Evolutionary conservation across 2,888 invertebrate species (phyloP).

Genomic region (Nemurella pictetii): DNA sequence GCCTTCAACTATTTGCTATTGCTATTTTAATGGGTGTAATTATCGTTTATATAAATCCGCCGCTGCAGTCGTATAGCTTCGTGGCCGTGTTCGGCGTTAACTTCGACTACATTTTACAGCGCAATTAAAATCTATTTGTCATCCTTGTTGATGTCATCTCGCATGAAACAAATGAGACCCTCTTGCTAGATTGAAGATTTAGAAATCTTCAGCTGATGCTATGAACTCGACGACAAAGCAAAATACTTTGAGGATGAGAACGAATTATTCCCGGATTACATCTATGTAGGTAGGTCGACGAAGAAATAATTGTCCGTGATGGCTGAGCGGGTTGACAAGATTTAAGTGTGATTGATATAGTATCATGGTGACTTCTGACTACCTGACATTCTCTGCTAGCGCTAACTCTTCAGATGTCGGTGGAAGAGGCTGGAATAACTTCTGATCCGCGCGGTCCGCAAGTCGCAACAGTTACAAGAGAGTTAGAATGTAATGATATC

Average conservation of each 20-base stretch:
- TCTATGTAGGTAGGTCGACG: not conserved
- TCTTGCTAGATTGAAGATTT: not conserved
- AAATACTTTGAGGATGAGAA: not conserved
- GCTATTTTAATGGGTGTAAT: not conserved
- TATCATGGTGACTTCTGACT: not conserved
- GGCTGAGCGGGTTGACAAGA: not conserved
- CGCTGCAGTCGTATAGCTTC: not conserved
- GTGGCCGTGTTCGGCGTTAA: not conserved
- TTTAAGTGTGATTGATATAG: constrained; percentile 13
- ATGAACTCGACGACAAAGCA: not conserved
- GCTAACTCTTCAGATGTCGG: not conserved
- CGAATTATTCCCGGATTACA: not conserved
- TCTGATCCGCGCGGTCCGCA: not conserved
- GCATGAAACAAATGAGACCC: not conserved
- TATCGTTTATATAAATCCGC: not conserved
- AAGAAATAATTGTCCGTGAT: not conserved
- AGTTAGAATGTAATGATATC: constrained; percentile 21
- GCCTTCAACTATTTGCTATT: not conserved
- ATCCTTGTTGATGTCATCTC: not conserved
- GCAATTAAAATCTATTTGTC: not conserved
- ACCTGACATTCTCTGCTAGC: not conserved
- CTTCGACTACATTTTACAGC: not conserved
- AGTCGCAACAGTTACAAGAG: constrained; percentile 5
- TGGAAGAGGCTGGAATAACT: not conserved
- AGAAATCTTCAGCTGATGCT: not conserved